phyloP scores from a whole-genome alignment of 1,140 invertebrate species.

The Metopolophium dirhodum region DNA sequence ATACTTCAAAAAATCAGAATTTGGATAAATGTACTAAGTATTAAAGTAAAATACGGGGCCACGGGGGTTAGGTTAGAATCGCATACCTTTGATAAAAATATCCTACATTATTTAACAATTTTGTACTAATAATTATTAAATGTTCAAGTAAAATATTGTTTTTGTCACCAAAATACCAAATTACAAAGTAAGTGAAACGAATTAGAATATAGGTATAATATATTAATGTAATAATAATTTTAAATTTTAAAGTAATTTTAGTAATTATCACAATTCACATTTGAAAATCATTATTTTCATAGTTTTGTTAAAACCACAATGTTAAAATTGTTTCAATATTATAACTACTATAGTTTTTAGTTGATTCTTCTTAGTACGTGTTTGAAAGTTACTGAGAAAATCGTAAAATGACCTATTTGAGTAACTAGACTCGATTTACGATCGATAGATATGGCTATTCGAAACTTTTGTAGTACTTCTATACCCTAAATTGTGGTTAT shows the following conservation, averaged over 20 bases:
- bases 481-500: not conserved
- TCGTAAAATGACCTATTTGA: not conserved
- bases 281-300: not conserved
- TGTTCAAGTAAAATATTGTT: not conserved
- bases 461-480: too few species aligned
- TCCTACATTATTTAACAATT: not conserved
- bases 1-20: too few species aligned
- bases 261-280: not conserved
- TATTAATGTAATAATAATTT: not conserved
- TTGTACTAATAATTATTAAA: not conserved
- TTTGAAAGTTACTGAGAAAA: not conserved
- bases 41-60: too few species aligned
- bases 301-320: not conserved
- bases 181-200: not conserved
- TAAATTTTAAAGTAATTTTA: not conserved
- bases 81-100: not conserved
- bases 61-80: too few species aligned
- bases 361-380: not conserved
- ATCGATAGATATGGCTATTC: not conserved
- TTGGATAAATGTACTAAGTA: too few species aligned
- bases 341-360: not conserved
- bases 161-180: not conserved
- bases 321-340: not conserved
- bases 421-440: not conserved
- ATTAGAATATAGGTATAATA: too few species aligned